A percentile compares a stretch with the other conserved stretches of the same genome.
Evolutionary conservation across 1,140 invertebrate genomes (phyloP).

Genomic region (Leptestheria dahalacensis): DNA sequence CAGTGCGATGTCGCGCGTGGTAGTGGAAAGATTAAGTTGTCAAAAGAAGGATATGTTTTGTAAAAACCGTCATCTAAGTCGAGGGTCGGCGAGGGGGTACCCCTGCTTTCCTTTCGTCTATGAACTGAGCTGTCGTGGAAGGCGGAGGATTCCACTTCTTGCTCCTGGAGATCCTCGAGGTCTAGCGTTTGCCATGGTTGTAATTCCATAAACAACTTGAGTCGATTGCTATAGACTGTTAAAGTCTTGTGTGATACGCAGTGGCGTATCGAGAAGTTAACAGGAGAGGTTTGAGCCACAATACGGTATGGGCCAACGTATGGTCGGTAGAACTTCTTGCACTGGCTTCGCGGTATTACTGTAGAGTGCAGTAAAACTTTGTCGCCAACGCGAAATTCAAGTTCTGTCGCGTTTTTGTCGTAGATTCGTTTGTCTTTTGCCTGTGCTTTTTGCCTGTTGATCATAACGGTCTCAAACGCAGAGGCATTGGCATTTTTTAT

Average conservation of each 20-base stretch:
- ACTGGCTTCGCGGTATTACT: not conserved
- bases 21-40: no score
- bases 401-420: not conserved
- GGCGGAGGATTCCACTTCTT: no score
- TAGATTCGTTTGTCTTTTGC: not conserved
- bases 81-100: no score
- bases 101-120: no score
- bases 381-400: not conserved
- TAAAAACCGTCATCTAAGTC: no score
- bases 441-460: not conserved
- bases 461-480: not conserved
- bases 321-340: constrained; percentile 3
- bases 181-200: not conserved
- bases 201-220: not conserved
- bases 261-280: not conserved
- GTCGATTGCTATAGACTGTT: not conserved
- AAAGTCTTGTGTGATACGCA: not conserved
- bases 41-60: no score
- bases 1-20: no score
- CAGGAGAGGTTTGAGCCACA: not conserved
- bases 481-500: not conserved
- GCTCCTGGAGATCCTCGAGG: no score
- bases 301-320: not conserved
- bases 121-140: no score
- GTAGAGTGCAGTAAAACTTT: constrained; percentile 1